Conservation (phyloP, 2,797 vertebrate species). For the Denticeps clupeoides region DNA sequence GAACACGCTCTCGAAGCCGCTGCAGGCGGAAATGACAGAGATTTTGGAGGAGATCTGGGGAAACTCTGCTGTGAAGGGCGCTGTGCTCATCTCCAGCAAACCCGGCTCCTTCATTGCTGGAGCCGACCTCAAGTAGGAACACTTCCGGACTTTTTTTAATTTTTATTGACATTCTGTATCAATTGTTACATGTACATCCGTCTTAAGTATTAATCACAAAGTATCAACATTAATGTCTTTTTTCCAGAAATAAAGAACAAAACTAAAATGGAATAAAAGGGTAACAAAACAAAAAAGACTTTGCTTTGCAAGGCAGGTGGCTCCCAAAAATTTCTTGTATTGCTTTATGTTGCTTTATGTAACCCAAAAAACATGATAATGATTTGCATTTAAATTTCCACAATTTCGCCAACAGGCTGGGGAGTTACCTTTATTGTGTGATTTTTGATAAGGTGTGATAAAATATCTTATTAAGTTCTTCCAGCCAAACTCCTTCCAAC, state of each 20-base stretch:
- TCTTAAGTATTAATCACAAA: too few species aligned
- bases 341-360: too few species aligned
- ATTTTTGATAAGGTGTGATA: constrained; percentile 13
- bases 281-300: too few species aligned
- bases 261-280: too few species aligned
- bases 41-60: constrained; percentile 71
- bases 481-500: background rate
- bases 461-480: constrained; percentile 10
- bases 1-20: constrained; percentile 63
- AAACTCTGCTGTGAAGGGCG: constrained; percentile 57
- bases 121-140: constrained; percentile 65
- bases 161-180: too few species aligned
- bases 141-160: too few species aligned
- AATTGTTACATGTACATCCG: too few species aligned
- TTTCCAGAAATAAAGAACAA: too few species aligned
- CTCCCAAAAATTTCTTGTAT: background rate
- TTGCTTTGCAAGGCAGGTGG: too few species aligned
- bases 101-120: constrained; percentile 71
- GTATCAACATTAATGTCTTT: too few species aligned
- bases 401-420: constrained; percentile 8
- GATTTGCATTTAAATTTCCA: constrained; percentile 2
- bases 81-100: constrained; percentile 68
- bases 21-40: constrained; percentile 56
- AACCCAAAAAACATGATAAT: constrained; percentile 1
- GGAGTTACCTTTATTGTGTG: background rate